Evolutionary conservation across 1,140 invertebrate species (phyloP).

Genomic region (Penaeus vannamei): DNA sequence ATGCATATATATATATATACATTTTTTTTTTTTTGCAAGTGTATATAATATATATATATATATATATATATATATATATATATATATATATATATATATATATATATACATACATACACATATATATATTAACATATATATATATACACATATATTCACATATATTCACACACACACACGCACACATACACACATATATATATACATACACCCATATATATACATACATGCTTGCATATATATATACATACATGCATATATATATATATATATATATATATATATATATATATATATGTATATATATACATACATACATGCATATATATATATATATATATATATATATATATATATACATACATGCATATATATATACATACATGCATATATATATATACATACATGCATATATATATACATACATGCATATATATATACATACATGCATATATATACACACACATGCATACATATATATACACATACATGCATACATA

Average conservation of each 20-base stretch:
- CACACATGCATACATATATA: background rate
- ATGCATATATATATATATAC: too few species aligned
- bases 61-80: too few species aligned
- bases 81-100: background rate
- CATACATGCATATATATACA: background rate
- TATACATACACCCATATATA: background rate
- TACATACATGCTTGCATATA: background rate
- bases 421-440: background rate
- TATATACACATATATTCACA: too few species aligned
- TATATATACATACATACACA: background rate
- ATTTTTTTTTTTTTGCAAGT: too few species aligned
- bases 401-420: background rate
- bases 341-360: slow-evolving; percentile 16
- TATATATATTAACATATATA: too few species aligned
- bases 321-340: slow-evolving; percentile 21
- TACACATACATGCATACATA: background rate
- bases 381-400: slow-evolving; percentile 33
- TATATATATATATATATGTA: slow-evolving; percentile 29
- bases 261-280: slow-evolving; percentile 18
- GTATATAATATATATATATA: too few species aligned
- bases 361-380: slow-evolving; percentile 27
- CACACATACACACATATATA: background rate
- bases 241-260: background rate
- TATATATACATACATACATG: slow-evolving; percentile 20
- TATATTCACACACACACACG: background rate